Evolutionary conservation across 2,113 vertebrate genomes (phyloP).

Genomic region (Chamaea fasciata): DNA sequence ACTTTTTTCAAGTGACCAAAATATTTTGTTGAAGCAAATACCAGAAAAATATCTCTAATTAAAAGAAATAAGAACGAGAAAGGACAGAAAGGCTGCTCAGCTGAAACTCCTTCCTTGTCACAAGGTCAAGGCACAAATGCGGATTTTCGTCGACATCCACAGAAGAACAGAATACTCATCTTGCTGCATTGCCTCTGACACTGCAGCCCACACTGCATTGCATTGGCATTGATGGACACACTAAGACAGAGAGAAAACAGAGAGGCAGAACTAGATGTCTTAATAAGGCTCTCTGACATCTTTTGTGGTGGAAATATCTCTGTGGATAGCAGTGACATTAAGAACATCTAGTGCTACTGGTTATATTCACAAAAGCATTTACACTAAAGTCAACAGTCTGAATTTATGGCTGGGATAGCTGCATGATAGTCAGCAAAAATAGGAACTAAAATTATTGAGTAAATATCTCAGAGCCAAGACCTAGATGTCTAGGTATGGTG

Average conservation of each 20-base stretch:
- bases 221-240: background rate
- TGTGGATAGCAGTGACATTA: background rate
- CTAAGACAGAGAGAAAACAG: background rate
- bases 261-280: background rate
- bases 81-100: background rate
- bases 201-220: background rate
- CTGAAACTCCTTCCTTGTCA: background rate
- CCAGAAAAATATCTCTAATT: background rate
- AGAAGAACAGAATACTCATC: background rate
- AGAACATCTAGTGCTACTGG: background rate
- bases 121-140: background rate
- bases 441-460: background rate
- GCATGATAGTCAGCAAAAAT: background rate
- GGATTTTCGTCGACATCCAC: background rate
- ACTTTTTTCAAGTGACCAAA: background rate
- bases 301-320: background rate
- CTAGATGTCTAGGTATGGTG: background rate
- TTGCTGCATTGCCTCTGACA: background rate
- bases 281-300: background rate
- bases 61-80: background rate
- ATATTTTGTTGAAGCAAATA: background rate
- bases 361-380: background rate
- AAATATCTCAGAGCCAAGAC: background rate
- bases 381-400: background rate
- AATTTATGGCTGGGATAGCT: background rate